These are phyloP conservation scores for Arctopsyche grandis DNA, from an alignment of 1,140 invertebrate genomes.

Conservation along the genomic window DNA sequence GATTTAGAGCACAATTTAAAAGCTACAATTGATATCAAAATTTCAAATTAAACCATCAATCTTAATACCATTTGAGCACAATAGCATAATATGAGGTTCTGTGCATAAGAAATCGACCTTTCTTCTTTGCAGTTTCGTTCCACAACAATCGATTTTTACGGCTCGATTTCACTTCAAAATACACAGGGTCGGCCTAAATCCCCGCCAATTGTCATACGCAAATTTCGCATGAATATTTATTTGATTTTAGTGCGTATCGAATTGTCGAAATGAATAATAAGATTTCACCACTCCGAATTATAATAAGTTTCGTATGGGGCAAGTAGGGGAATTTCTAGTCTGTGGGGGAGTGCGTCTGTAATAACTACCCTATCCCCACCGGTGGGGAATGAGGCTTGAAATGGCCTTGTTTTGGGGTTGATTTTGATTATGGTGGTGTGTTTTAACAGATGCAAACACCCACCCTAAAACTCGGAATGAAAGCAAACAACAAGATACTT, in stretches of 20 bases:
- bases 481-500: not conserved
- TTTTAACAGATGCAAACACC: constrained; percentile 47
- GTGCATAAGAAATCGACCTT: too few species aligned
- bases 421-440: constrained; percentile 53
- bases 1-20: too few species aligned
- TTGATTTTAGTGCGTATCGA: not conserved
- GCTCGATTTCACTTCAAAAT: too few species aligned
- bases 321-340: not conserved
- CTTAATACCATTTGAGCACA: too few species aligned
- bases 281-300: not conserved
- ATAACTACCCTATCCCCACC: constrained; percentile 38
- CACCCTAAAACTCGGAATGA: not conserved
- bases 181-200: too few species aligned
- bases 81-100: too few species aligned
- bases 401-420: constrained; percentile 55
- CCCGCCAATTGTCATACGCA: too few species aligned
- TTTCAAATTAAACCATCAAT: too few species aligned
- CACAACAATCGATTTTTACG: too few species aligned
- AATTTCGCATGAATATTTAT: too few species aligned
- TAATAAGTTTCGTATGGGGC: not conserved
- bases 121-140: too few species aligned
- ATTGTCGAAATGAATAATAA: constrained; percentile 3
- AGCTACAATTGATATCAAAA: too few species aligned
- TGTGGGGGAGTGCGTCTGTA: not conserved
- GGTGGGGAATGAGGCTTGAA: constrained; percentile 54